These are phyloP conservation scores for Lamprologus callipterus DNA, from an alignment of 2,113 vertebrate genomes.

Conservation along the genomic window DNA sequence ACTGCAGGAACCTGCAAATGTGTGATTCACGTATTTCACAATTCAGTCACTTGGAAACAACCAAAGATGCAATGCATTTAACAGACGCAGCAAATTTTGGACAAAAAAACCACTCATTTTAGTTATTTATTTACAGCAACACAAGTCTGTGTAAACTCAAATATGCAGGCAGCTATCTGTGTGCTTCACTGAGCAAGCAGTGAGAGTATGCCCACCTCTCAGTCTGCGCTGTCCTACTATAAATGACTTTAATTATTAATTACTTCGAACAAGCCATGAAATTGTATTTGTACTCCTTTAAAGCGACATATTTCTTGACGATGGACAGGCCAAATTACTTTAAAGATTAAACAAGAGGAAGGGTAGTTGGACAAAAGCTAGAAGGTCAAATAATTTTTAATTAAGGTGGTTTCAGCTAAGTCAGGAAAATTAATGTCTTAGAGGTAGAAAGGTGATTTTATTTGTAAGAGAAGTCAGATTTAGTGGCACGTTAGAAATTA, in stretches of 20 bases:
- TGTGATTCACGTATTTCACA: neutral
- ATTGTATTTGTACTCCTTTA: neutral
- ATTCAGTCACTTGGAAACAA: neutral
- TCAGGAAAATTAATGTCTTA: accelerated
- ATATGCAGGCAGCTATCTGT: neutral
- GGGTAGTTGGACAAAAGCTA: neutral
- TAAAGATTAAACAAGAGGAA: neutral
- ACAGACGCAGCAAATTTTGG: accelerated
- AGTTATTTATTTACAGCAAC: neutral
- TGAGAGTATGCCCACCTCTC: neutral
- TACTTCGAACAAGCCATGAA: neutral
- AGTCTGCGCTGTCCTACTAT: neutral
- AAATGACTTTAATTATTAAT: neutral
- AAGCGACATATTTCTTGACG: neutral
- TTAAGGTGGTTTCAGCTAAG: neutral
- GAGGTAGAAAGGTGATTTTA: neutral
- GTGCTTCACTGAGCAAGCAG: neutral
- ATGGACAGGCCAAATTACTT: neutral
- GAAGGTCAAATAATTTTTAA: neutral
- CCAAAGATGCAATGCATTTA: neutral
- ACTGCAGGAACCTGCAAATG: neutral
- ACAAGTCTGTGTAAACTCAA: neutral
- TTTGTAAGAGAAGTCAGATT: neutral
- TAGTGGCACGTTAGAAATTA: accelerated
- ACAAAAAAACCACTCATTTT: neutral